phyloP scores from a whole-genome alignment of 2,888 invertebrate genomes.

The Ichneumoninae sp. region DNA sequence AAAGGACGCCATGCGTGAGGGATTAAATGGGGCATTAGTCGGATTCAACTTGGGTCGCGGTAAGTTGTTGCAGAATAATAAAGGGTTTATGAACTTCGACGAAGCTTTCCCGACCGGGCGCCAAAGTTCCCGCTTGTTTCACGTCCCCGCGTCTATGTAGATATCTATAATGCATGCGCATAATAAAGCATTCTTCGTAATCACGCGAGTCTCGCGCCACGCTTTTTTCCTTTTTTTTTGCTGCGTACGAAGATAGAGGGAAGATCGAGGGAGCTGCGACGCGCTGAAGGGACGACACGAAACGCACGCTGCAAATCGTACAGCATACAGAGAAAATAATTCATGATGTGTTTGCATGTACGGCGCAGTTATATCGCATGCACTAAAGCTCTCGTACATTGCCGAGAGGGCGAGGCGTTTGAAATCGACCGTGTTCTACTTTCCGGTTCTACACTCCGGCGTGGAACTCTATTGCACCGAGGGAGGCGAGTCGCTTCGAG shows the following conservation, averaged over 20 bases:
- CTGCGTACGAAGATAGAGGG: neutral
- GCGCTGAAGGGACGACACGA: neutral
- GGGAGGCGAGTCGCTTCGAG: neutral
- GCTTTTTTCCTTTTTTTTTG: neutral
- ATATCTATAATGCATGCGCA: conserved; percentile 13
- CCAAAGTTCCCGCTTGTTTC: neutral
- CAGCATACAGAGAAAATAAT: neutral
- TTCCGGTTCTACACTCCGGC: neutral
- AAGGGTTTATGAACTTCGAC: neutral
- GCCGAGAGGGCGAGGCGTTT: neutral
- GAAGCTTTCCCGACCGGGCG: neutral
- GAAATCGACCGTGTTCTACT: neutral
- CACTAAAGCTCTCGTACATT: neutral
- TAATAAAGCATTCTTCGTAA: neutral
- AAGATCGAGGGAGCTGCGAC: conserved; percentile 9
- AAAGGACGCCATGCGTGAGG: neutral
- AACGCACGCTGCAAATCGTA: conserved; percentile 1
- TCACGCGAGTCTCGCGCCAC: neutral
- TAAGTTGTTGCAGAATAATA: conserved; percentile 4
- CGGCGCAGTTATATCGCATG: neutral
- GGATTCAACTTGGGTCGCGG: neutral
- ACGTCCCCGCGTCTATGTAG: neutral
- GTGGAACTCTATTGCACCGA: neutral
- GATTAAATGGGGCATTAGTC: neutral
- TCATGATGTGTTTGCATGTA: conserved; percentile 7